Conservation (phyloP, 2,113 vertebrate genomes). For the Gallinago undulata region DNA sequence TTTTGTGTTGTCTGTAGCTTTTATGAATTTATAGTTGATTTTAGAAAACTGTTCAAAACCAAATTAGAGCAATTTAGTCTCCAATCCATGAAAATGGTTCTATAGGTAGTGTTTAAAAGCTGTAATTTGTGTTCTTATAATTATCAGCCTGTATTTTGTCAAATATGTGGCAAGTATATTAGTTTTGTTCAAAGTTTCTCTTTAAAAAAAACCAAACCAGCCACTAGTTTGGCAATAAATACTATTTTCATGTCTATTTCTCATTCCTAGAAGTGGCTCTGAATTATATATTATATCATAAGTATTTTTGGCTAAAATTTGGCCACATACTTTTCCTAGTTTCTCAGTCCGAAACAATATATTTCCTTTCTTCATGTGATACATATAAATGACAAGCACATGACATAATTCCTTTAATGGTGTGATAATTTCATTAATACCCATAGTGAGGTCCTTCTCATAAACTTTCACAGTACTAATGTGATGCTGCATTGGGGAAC, state of each 20-base stretch:
- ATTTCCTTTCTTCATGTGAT: background rate
- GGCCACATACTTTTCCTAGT: background rate
- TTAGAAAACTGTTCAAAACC: background rate
- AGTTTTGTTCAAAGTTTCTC: background rate
- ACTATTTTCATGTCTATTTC: background rate
- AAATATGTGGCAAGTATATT: background rate
- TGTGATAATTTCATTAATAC: background rate
- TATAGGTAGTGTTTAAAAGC: background rate
- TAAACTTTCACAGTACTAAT: background rate
- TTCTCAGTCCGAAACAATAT: background rate
- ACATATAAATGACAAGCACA: background rate
- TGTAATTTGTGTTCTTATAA: background rate
- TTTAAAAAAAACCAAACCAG: background rate
- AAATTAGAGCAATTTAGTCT: background rate
- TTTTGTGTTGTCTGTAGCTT: background rate
- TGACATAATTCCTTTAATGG: background rate
- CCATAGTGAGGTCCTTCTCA: background rate
- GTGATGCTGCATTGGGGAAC: background rate
- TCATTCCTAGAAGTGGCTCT: background rate
- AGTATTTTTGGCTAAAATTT: background rate
- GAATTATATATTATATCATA: background rate
- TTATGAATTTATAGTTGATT: background rate
- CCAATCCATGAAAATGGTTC: background rate
- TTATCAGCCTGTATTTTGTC: background rate
- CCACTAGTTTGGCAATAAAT: background rate